Conservation (phyloP, 2,797 vertebrate genomes). For the Aulostomus chinensis region DNA sequence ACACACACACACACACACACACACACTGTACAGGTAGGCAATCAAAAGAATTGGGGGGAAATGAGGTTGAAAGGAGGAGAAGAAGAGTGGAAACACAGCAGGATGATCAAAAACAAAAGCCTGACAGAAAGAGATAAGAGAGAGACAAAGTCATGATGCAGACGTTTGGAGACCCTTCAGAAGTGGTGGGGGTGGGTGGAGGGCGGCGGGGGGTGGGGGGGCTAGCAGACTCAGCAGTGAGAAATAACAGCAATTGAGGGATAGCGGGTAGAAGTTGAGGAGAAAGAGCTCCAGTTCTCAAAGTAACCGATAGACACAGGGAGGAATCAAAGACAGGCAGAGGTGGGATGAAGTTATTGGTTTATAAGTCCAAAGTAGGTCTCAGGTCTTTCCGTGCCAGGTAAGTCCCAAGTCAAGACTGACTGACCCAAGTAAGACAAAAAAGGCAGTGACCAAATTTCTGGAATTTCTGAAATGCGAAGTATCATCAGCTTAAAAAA, state of each 20-base stretch:
- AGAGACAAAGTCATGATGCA: conserved; percentile 69
- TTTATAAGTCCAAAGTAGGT: too few relatives aligned
- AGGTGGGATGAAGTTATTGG: neutral
- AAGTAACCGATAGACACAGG: conserved; percentile 24
- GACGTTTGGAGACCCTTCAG: conserved; percentile 53
- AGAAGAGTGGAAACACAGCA: conserved; percentile 65
- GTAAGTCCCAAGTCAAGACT: too few relatives aligned
- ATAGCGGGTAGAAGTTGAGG: conserved; percentile 42
- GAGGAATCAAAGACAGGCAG: neutral
- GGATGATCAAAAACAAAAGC: conserved; percentile 74
- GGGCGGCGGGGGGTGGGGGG: conserved; percentile 15
- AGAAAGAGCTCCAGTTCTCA: conserved; percentile 27
- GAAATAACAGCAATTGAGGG: conserved; percentile 34
- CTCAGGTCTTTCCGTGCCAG: neutral
- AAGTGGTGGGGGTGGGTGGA: conserved; percentile 27
- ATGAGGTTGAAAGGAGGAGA: conserved; percentile 70
- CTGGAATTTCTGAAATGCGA: too few relatives aligned
- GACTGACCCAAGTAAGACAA: too few relatives aligned
- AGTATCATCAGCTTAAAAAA: neutral
- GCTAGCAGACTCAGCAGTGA: conserved; percentile 59
- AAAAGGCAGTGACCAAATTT: too few relatives aligned
- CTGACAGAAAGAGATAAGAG: conserved; percentile 70
- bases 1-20: conserved; percentile 1
- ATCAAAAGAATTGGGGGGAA: conserved; percentile 34
- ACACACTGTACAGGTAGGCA: conserved; percentile 6